Evolutionary conservation across 2,888 invertebrate genomes (phyloP), one percentile per base, ranked within the genome.

Genomic region (Leptura quadrifasciata): DNA sequence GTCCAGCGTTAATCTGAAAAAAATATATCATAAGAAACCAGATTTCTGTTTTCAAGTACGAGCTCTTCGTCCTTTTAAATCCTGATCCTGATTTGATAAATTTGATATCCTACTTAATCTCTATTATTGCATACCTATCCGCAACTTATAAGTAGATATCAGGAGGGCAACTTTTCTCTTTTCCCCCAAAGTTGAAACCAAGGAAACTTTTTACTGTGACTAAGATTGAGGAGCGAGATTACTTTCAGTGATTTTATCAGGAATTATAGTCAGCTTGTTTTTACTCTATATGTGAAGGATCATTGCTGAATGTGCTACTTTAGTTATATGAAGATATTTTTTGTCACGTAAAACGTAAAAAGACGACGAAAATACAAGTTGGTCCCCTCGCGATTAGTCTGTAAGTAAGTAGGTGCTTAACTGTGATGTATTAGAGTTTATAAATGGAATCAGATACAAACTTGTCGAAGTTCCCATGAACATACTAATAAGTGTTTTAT

Each of bases 221-320:
- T 69, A 69, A 69, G 69, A 69, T 69, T 58, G 69, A 69, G 58
- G 24, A 20, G 57, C 69, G 15, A 69, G 69, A 69, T 69, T 69
- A 69, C 69, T 69, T 69, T 58, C 58, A 69, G 69, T 58, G 69
- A 69, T 69, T 69, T 69, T 69, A 69, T 69, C 69, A n/a, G 58
- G 69, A 69, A 69, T 60, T 69, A 69, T 69, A 69, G 69, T 35
- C 69, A 58, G 57, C 55, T 39, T 18, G 58, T 58, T 69, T 69
- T 69, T 69, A 69, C 58, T 47, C 69, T n/a, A 69, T 69, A 69
- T 58, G 69, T 69, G 69, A 47, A 58, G 58, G 69, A 69, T 60
- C 58, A 58, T 58, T 69, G 69, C 69, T 69, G 69, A 69, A 69
- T 69, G 39, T 31, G 69, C 69, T 69, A 58, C 55, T 47, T 69